Conservation (phyloP, 2,888 invertebrate genomes). For the Megalurothrips usitatus region DNA sequence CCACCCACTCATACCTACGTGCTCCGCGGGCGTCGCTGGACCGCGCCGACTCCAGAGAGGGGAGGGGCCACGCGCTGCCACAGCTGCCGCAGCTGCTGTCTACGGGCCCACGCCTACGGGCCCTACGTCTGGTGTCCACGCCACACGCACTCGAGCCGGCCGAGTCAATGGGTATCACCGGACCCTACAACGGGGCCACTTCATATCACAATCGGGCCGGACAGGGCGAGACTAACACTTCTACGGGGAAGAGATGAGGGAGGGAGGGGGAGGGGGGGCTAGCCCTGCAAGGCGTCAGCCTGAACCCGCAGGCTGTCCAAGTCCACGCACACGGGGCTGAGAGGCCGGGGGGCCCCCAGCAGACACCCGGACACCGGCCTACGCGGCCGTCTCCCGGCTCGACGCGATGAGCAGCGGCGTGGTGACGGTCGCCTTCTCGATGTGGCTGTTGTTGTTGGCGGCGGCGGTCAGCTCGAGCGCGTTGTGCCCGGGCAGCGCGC, state of each 20-base stretch:
- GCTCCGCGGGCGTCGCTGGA: too few species aligned
- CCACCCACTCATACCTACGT: too few species aligned
- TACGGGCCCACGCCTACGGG: background rate
- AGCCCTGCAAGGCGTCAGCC: background rate
- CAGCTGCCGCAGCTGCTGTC: too few species aligned
- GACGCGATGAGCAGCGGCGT: slow-evolving; percentile 24
- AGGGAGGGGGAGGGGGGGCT: background rate
- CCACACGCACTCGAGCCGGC: background rate
- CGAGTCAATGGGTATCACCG: background rate
- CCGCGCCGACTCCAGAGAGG: background rate
- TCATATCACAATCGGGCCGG: background rate
- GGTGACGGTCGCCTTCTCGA: slow-evolving; percentile 23
- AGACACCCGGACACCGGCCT: background rate
- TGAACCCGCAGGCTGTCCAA: slow-evolving; percentile 4
- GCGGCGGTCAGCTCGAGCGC: slow-evolving; percentile 16
- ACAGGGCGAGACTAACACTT: background rate
- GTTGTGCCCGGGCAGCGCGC: background rate
- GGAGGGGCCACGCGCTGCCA: background rate
- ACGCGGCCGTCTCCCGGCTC: slow-evolving; percentile 28
- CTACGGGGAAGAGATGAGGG: background rate
- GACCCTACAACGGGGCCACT: background rate
- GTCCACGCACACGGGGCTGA: background rate
- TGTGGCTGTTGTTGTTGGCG: slow-evolving; percentile 17
- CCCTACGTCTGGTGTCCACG: background rate
- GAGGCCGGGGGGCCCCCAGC: background rate